phyloP scores from a whole-genome alignment of 2,113 vertebrate species.

The Todiramphus chloris region DNA sequence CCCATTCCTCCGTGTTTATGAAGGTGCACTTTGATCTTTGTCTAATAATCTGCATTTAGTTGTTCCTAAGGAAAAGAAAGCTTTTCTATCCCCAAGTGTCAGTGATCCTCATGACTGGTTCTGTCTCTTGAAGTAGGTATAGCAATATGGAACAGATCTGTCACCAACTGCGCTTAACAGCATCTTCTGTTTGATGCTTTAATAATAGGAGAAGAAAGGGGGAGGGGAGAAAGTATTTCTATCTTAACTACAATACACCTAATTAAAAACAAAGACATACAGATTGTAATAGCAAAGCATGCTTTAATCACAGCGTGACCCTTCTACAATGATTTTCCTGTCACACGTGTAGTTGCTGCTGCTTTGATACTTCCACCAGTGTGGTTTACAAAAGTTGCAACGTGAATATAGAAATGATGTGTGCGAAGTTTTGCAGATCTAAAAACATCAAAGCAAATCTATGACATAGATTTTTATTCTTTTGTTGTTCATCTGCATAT shows the following conservation, averaged over 20 bases:
- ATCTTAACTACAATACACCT: background rate
- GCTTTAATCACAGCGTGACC: conserved; percentile 11
- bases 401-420: background rate
- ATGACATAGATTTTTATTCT: conserved; percentile 7
- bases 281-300: background rate
- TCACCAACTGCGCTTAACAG: background rate
- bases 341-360: conserved; percentile 2
- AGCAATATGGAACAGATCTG: background rate
- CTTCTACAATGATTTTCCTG: conserved; percentile 17
- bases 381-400: background rate
- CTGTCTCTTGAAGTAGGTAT: background rate
- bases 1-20: background rate
- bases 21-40: background rate
- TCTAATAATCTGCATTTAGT: background rate
- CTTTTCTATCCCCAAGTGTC: background rate
- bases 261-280: conserved; percentile 1
- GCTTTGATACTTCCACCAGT: conserved; percentile 25
- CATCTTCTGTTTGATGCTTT: background rate
- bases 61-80: background rate
- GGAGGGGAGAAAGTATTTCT: background rate
- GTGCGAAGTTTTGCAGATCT: background rate
- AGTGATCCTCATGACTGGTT: background rate
- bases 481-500: background rate
- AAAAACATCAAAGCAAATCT: conserved; percentile 7
- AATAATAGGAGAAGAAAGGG: background rate